Base-by-base conservation (phyloP, 1,140 invertebrate species). In the Bombus fervidus region DNA sequence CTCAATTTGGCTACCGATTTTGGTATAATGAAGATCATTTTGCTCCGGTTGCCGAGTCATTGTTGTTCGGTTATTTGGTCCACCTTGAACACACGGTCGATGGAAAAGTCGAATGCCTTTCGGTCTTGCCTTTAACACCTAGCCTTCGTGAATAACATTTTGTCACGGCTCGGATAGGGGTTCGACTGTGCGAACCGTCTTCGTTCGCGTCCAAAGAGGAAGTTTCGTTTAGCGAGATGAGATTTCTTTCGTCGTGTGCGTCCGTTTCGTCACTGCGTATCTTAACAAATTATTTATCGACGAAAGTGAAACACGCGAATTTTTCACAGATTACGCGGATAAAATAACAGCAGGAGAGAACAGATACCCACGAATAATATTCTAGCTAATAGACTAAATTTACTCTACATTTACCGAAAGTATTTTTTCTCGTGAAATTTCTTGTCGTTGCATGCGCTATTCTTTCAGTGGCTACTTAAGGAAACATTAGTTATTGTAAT, bases 1-100 rank as follows among this genome's bases (percentile, higher is more conserved):
- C 78, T 85, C 87, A 83, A 90, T 90, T 90, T 85, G 80, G 75
- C 89, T 89, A 90, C 88, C 88, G 88, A 90, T 86, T 90, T 89
- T 66, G 81, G 39, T 80, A 64, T 78, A 85, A 90, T 71, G 83
- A 83, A 80, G 53, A 86, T 89, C 86, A 75, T 89, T 89, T 78
- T 79, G 77, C 43, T 18, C 68, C 80, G 79, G 37, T 31, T 28
- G 81, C 18, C 71, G n/a, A 47, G 28, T 72, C 83, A 47, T 89
- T 89, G 69, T 84, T 62, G n/a, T 22, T 28, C 28, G 28, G 31
- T n/a, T 59, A 28, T 34, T 59, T 62, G n/a, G 47, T 22, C 57
- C 15, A 18, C 15, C 22, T 74, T 25, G 18, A 31, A 28, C 59
- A 12, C 13, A 18, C 18, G 68, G n/a, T 15, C 59, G 66, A 76